A percentile compares a stretch with the other conserved stretches of the same genome.
Conservation (phyloP, 2,888 invertebrate species). For the Cryptocephalus moraei region DNA sequence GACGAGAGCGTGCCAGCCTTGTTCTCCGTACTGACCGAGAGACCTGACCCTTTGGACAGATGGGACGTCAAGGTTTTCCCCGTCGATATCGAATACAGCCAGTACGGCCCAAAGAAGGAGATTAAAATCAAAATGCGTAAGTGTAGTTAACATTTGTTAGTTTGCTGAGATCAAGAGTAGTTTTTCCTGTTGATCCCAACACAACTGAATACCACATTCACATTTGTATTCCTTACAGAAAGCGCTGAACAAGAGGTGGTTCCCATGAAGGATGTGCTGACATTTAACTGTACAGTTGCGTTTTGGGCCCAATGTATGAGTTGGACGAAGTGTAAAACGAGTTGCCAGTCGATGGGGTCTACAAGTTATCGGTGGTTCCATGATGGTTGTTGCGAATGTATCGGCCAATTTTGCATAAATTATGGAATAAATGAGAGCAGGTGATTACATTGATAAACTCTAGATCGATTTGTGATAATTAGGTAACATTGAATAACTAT, state of each 20-base stretch:
- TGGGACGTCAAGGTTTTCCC: slow-evolving; percentile 81
- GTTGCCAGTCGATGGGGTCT: slow-evolving; percentile 76
- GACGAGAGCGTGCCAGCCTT: slow-evolving; percentile 74
- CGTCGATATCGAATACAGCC: slow-evolving; percentile 60
- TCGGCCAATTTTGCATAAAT: slow-evolving; percentile 78
- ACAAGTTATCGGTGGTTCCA: slow-evolving; percentile 86
- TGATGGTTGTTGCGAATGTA: slow-evolving; percentile 89
- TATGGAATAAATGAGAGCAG: slow-evolving; percentile 85
- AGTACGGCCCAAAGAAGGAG: slow-evolving; percentile 52
- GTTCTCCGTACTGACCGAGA: slow-evolving; percentile 72
- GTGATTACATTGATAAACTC: slow-evolving; percentile 30
- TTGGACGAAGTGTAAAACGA: slow-evolving; percentile 74
- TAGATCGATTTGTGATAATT: neutral
- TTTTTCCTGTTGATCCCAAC: too few relatives aligned
- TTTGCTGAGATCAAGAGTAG: neutral
- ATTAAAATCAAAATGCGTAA: slow-evolving; percentile 27
- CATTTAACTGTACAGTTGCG: slow-evolving; percentile 84
- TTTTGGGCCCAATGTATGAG: slow-evolving; percentile 87
- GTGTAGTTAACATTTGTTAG: slow-evolving; percentile 3
- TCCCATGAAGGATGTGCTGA: slow-evolving; percentile 42
- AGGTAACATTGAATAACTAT: neutral
- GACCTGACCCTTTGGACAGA: slow-evolving; percentile 61
- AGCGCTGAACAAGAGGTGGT: slow-evolving; percentile 54
- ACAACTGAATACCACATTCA: neutral
- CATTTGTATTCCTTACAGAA: slow-evolving; percentile 39